Percentiles rank a stretch among this genome's conserved stretches.
These are phyloP conservation scores for Andrena camellia DNA, from an alignment of 2,888 invertebrate species.

Conservation along the genomic window DNA sequence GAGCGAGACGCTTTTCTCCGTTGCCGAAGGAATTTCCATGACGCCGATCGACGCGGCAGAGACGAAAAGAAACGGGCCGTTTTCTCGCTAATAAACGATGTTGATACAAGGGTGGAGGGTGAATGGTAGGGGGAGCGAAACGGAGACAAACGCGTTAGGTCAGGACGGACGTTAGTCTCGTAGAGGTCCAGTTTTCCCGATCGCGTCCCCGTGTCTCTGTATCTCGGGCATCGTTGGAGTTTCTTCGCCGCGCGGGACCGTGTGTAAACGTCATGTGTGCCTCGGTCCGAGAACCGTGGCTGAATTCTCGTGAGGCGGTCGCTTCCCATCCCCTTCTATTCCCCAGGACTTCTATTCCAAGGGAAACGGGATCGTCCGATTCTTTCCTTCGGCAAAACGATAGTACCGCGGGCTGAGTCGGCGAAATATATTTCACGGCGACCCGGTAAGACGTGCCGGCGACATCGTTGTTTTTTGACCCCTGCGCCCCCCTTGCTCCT, in stretches of 20 bases:
- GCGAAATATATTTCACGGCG: slow-evolving; percentile 77
- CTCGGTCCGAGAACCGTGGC: slow-evolving; percentile 33
- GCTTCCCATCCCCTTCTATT: slow-evolving; percentile 27
- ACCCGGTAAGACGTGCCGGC: slow-evolving; percentile 71
- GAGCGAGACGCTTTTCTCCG: slow-evolving; percentile 24
- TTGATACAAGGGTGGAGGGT: slow-evolving; percentile 5
- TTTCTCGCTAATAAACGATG: not conserved
- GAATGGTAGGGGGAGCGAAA: not conserved
- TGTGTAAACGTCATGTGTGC: slow-evolving; percentile 29
- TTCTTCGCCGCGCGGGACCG: slow-evolving; percentile 19
- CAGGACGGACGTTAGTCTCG: not conserved
- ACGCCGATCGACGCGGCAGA: not conserved
- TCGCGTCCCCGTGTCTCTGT: slow-evolving; percentile 3
- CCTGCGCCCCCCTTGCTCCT: slow-evolving; percentile 13
- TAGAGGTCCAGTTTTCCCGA: not conserved
- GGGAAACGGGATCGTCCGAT: slow-evolving; percentile 58
- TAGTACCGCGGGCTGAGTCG: slow-evolving; percentile 74
- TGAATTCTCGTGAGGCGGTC: slow-evolving; percentile 53
- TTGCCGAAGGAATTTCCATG: slow-evolving; percentile 38
- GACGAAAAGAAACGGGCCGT: not conserved
- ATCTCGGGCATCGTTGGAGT: slow-evolving; percentile 10
- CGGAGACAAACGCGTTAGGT: not conserved
- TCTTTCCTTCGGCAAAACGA: slow-evolving; percentile 69
- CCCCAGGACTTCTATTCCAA: slow-evolving; percentile 20
- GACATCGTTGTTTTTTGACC: slow-evolving; percentile 70